phyloP scores from a whole-genome alignment of 2,888 invertebrate genomes.

The Tanaodytes sp. region DNA sequence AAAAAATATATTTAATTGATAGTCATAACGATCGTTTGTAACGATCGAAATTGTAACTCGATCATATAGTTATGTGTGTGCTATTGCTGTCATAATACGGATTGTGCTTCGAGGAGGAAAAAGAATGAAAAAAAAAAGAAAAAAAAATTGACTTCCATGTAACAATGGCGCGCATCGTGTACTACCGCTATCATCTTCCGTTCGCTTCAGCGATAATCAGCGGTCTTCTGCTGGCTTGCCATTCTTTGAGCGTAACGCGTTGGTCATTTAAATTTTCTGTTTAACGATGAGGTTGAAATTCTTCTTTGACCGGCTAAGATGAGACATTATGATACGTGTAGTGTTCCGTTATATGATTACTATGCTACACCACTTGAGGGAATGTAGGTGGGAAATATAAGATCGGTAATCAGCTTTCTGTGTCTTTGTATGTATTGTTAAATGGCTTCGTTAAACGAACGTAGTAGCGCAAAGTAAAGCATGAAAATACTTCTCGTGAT shows the following conservation, averaged over 20 bases:
- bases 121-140: no score
- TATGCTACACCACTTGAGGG: conserved; percentile 63
- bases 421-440: conserved; percentile 41
- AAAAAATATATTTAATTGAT: conserved; percentile 5
- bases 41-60: neutral
- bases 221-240: conserved; percentile 32
- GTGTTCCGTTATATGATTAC: conserved; percentile 68
- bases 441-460: conserved; percentile 36
- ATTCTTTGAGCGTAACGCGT: conserved; percentile 34
- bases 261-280: conserved; percentile 36
- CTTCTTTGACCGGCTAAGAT: conserved; percentile 56
- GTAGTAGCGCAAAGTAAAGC: conserved; percentile 16
- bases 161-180: conserved; percentile 3
- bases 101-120: neutral
- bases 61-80: neutral
- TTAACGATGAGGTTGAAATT: conserved; percentile 41
- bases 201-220: conserved; percentile 30
- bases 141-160: no score
- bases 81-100: neutral
- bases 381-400: conserved; percentile 67
- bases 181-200: conserved; percentile 17
- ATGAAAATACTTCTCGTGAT: no score
- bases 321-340: conserved; percentile 61
- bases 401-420: conserved; percentile 52
- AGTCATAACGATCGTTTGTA: no score